Evolutionary conservation across 1,140 invertebrate genomes (phyloP).

Genomic region (Drosophila nannoptera): DNA sequence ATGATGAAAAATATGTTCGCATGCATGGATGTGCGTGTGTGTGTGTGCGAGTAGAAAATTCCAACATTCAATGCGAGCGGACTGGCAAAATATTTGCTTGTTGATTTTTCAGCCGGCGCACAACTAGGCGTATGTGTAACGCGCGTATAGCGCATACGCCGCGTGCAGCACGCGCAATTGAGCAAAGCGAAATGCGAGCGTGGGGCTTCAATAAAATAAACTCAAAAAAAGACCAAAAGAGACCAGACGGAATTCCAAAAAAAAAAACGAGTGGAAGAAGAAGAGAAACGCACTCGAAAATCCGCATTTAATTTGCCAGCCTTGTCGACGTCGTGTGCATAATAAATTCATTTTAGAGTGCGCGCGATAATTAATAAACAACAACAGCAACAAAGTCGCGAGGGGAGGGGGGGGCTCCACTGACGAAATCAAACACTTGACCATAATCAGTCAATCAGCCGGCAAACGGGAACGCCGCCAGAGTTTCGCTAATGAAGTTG

Average conservation of each 20-base stretch:
- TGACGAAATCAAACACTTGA: constrained; percentile 63
- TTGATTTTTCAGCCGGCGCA: constrained; percentile 47
- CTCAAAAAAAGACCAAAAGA: constrained; percentile 21
- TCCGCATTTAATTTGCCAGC: constrained; percentile 43
- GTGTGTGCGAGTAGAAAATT: constrained; percentile 24
- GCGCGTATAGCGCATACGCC: constrained; percentile 62
- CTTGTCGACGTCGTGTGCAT: constrained; percentile 56
- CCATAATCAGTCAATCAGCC: constrained; percentile 76
- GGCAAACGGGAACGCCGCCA: constrained; percentile 54
- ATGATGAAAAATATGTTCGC: constrained; percentile 3
- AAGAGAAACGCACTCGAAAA: constrained; percentile 18
- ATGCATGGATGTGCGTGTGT: neutral
- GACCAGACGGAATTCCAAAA: constrained; percentile 21
- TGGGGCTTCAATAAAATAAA: constrained; percentile 48
- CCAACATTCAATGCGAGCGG: constrained; percentile 50
- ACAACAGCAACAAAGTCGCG: constrained; percentile 28
- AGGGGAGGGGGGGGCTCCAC: neutral
- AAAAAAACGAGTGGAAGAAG: constrained; percentile 1
- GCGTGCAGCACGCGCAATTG: constrained; percentile 72
- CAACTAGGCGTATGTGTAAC: constrained; percentile 67
- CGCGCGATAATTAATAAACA: constrained; percentile 65
- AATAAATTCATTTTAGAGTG: constrained; percentile 60
- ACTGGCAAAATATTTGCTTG: constrained; percentile 51
- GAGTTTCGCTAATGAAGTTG: constrained; percentile 67
- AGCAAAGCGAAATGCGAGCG: constrained; percentile 69